Conservation (phyloP, 2,113 vertebrate species). For the Ancistrus triradiatus region DNA sequence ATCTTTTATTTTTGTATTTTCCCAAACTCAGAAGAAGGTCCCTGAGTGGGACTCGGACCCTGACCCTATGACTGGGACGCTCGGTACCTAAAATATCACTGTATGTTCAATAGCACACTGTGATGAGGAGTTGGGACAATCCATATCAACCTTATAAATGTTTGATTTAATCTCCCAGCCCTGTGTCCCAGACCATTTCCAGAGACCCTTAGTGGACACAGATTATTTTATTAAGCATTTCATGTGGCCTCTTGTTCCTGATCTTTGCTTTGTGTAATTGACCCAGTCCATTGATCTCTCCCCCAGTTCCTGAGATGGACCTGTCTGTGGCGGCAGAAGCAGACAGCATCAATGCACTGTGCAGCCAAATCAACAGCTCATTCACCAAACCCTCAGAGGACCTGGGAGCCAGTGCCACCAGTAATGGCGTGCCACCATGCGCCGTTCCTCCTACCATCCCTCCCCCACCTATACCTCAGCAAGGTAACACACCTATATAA, state of each 20-base stretch:
- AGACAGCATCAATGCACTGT: conserved; percentile 78
- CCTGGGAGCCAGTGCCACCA: conserved; percentile 58
- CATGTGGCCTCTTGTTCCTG: background rate
- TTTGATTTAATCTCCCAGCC: background rate
- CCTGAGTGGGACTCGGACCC: no score
- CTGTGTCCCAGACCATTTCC: background rate
- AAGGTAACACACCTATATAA: conserved; percentile 62
- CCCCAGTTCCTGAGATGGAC: conserved; percentile 73
- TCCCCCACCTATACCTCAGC: conserved; percentile 61
- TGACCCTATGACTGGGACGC: no score
- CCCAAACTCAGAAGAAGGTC: no score
- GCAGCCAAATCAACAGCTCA: conserved; percentile 80
- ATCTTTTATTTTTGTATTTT: no score
- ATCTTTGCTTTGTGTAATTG: conserved; percentile 8
- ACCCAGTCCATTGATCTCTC: conserved; percentile 21
- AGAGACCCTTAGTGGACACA: background rate
- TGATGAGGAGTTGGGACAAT: no score
- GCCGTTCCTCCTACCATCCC: conserved; percentile 53
- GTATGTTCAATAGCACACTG: no score
- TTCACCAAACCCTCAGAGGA: conserved; percentile 74
- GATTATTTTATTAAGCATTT: background rate
- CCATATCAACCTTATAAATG: background rate
- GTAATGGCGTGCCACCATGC: conserved; percentile 55
- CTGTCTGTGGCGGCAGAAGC: conserved; percentile 65
- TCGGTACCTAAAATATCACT: no score